Evolutionary conservation across 2,888 invertebrate species (phyloP), one percentile per base, ranked within the genome.

Genomic region (Nephrocerus scutellatus): DNA sequence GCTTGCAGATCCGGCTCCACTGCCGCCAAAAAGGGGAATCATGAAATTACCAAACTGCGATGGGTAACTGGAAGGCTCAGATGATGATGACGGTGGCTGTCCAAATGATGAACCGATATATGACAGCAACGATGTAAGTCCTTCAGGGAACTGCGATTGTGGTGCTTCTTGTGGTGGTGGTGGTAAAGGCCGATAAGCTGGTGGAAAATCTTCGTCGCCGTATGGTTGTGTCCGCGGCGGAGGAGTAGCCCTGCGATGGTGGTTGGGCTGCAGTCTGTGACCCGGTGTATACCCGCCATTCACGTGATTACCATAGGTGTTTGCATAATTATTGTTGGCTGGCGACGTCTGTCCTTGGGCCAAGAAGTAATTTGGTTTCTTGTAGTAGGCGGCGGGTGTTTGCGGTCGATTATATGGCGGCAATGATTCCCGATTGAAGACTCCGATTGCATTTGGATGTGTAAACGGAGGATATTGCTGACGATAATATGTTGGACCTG

Each of bases 301-400:
- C 59, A 61, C 55, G 62, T 62, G 63, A 61, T 61, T 60, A 54
- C 56, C 58, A 54, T 56, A 54, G 56, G 54, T 59, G 62, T 62
- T 62, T 62, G 58, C 61, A 61, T 62, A 62, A 62, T 63, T 62
- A 62, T n/a, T n/a, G n/a, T n/a, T n/a, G n/a, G n/a, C n/a, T n/a
- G 63, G 52, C 52, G 56, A 50, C 30, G 50, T 30, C 36, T 22
- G 23, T 22, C 10, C n/a, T n/a, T n/a, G n/a, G n/a, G n/a, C n/a
- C n/a, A n/a, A n/a, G n/a, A n/a, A n/a, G n/a, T n/a, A n/a, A n/a
- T n/a, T n/a, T n/a, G n/a, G n/a, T n/a, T n/a, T n/a, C n/a, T n/a
- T n/a, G n/a, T n/a, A n/a, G n/a, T n/a, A n/a, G n/a, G n/a, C n/a
- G n/a, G n/a, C n/a, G n/a, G n/a, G n/a, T n/a, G n/a, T n/a, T n/a